A percentile compares a stretch with the other conserved stretches of the same genome.
Conservation (phyloP, 2,888 invertebrate genomes). For the Ceramica pisi region DNA sequence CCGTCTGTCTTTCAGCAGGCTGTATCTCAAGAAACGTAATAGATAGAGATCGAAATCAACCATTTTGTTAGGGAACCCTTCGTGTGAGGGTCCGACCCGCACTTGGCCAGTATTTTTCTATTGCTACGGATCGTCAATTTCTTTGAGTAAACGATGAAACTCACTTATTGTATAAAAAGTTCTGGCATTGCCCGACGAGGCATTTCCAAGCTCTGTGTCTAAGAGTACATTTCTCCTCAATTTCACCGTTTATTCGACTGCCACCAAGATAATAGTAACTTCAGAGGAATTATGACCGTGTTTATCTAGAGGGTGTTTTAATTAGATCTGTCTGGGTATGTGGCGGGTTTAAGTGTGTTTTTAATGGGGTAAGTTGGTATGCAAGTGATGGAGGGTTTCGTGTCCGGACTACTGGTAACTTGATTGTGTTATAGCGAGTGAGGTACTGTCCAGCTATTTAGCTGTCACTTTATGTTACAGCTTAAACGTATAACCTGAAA, state of each 20-base stretch:
- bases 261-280: constrained; percentile 19
- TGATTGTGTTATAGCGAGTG: neutral
- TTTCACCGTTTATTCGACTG: constrained; percentile 21
- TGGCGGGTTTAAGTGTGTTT: constrained; percentile 1
- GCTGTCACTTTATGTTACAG: no score
- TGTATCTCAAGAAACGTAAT: no score
- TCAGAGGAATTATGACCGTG: constrained; percentile 19
- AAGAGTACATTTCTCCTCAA: neutral
- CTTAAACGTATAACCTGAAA: no score
- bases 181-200: neutral
- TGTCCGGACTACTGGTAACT: neutral
- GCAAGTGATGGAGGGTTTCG: neutral
- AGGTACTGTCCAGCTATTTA: no score
- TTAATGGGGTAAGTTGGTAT: constrained; percentile 22
- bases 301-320: constrained; percentile 13
- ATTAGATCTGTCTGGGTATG: constrained; percentile 13
- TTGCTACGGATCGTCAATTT: no score
- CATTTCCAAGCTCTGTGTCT: neutral
- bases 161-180: no score
- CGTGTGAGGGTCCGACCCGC: no score
- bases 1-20: no score
- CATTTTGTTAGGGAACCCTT: no score
- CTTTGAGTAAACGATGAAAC: no score
- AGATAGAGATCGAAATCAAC: no score
- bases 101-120: no score